Evolutionary conservation across 2,113 vertebrate species (phyloP), one percentile per base, ranked within the genome.

Genomic region (Lates calcarifer): DNA sequence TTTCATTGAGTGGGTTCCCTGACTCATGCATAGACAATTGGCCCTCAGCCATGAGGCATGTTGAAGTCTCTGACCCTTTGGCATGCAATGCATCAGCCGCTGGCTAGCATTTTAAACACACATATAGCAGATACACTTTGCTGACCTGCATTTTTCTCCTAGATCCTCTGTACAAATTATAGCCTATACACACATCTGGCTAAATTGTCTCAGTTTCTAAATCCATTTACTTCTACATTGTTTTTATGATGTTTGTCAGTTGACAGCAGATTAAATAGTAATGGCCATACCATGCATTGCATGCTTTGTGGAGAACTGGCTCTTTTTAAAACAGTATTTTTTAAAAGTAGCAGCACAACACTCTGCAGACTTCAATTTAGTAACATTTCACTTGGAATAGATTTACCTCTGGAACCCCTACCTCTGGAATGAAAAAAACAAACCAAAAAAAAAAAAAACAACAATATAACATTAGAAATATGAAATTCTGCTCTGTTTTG

Each of bases 181-280:
- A 35, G 14, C 28, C 11, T n/a, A 13, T 57, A 3, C 12, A 41
- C 18, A 22, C 1, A 33, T 49, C 3, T 11, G 14, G 31, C 15
- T 41, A 5, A 51, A 35, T 28, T 9, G 0, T 17, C 24, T 49
- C 47, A 5, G 15, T 11, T 49, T 37, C 6, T 57, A 33, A 14
- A 37, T 31, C 9, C 2, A 39, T 62, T 33, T 15, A 7, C 69
- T 53, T 61, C n/a, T 55, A 17, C 10, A 20, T 33, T 43, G 17
- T 47, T 55, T 55, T 56, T 20, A 6, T 28, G 26, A 20, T 57
- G 29, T 63, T 49, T 72, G 11, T 61, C 22, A 45, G 22, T 65
- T 37, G 2, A 31, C 37, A 43, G 47, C 81, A 49, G 45, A 51
- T 85, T 2, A 76, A 85, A 79, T 76, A 88, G 68, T 75, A 26